A percentile compares a stretch with the other conserved stretches of the same genome.
Conservation (phyloP, 2,797 vertebrate genomes). For the Knipowitschia caucasica region DNA sequence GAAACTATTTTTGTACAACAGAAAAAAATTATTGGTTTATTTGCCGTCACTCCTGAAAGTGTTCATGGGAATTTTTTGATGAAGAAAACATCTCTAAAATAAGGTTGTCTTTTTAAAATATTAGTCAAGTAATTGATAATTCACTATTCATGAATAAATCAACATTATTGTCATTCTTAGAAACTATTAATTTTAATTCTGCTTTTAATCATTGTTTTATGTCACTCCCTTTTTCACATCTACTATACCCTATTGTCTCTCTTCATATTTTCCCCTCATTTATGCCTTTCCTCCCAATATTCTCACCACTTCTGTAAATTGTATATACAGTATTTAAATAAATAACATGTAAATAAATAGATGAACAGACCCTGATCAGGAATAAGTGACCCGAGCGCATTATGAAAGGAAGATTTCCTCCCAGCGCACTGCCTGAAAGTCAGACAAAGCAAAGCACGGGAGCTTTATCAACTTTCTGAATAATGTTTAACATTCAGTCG, state of each 20-base stretch:
- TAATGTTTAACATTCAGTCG: background rate
- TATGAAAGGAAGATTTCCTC: constrained; percentile 11
- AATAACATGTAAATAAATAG: too few relatives aligned
- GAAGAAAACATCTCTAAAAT: background rate
- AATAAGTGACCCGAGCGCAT: background rate
- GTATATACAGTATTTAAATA: too few relatives aligned
- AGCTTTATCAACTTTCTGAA: constrained; percentile 28
- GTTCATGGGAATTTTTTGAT: background rate
- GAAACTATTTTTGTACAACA: background rate
- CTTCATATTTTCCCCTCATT: too few relatives aligned
- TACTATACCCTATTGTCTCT: too few relatives aligned
- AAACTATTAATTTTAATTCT: too few relatives aligned
- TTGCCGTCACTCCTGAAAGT: background rate
- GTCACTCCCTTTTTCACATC: too few relatives aligned
- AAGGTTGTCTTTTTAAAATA: background rate
- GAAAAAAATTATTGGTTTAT: background rate
- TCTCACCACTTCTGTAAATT: too few relatives aligned
- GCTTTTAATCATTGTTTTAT: too few relatives aligned
- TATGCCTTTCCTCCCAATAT: too few relatives aligned
- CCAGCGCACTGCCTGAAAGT: constrained; percentile 19
- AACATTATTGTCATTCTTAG: too few relatives aligned
- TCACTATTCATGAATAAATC: too few relatives aligned
- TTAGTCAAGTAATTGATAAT: too few relatives aligned
- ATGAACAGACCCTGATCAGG: constrained; percentile 12
- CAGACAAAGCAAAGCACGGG: constrained; percentile 12